These are phyloP conservation scores for Zaprionus nigranus DNA, from an alignment of 1,140 invertebrate genomes.

Conservation along the genomic window DNA sequence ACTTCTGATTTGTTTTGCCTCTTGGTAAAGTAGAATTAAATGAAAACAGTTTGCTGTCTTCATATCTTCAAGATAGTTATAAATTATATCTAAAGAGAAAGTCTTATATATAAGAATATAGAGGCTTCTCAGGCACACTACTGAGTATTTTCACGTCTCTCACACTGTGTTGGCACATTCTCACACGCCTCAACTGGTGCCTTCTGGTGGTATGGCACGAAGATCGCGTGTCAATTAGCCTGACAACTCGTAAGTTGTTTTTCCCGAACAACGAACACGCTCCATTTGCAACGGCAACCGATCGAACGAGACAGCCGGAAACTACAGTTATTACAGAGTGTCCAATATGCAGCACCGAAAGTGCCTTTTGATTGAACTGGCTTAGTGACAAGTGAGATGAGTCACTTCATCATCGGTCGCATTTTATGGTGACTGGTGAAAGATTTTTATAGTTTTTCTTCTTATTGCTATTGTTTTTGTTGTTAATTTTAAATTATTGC, in stretches of 20 bases:
- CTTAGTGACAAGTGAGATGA: constrained; percentile 32
- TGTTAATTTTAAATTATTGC: constrained; percentile 68
- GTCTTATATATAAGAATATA: not conserved
- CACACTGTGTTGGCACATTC: not conserved
- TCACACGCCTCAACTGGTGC: not conserved
- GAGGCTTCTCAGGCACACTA: no score
- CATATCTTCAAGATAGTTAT: no score
- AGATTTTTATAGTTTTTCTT: constrained; percentile 77
- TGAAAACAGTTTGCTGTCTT: not conserved
- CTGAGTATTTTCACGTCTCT: not conserved
- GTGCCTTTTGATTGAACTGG: constrained; percentile 19
- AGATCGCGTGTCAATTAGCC: constrained; percentile 52
- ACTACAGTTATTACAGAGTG: constrained; percentile 11
- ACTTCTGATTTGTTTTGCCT: no score
- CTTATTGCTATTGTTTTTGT: not conserved
- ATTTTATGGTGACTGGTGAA: constrained; percentile 57
- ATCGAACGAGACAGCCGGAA: constrained; percentile 18
- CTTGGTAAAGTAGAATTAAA: no score
- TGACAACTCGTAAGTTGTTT: constrained; percentile 47
- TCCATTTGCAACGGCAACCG: constrained; percentile 30
- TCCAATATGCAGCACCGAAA: not conserved
- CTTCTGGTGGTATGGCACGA: not conserved
- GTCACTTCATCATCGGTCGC: constrained; percentile 31
- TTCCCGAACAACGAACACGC: constrained; percentile 42
- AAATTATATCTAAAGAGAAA: not conserved